phyloP scores from a whole-genome alignment of 2,797 vertebrate species.

The Parauchenoglanis punctatus region DNA sequence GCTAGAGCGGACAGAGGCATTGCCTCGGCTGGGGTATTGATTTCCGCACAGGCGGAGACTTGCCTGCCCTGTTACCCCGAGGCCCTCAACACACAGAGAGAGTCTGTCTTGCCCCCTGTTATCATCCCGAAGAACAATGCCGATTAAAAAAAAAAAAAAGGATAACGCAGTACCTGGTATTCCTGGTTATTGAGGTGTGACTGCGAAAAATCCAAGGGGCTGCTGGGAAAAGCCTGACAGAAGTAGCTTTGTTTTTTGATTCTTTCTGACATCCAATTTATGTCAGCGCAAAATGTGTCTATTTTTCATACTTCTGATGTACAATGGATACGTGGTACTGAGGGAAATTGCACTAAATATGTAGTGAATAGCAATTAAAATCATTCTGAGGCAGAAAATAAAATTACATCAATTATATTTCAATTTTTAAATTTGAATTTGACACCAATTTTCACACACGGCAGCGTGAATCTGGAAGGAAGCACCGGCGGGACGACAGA shows the following conservation, averaged over 20 bases:
- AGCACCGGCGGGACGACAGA: too few species aligned
- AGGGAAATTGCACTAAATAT: neutral
- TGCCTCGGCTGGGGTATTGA: slow-evolving; percentile 32
- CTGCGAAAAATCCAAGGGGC: neutral
- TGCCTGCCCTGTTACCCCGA: slow-evolving; percentile 25
- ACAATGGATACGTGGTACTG: neutral
- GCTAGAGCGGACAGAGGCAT: neutral
- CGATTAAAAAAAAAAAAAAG: neutral
- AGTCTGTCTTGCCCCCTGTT: slow-evolving; percentile 19
- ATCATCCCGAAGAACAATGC: slow-evolving; percentile 29
- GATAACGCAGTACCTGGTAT: neutral
- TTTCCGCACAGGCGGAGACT: slow-evolving; percentile 21
- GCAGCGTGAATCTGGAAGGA: too few species aligned
- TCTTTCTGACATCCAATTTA: neutral
- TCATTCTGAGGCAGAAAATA: neutral
- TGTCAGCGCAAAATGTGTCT: neutral
- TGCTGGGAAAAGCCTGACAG: neutral
- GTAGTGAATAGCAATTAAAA: neutral
- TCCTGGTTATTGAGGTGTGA: neutral
- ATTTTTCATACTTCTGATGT: neutral
- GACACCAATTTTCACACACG: neutral
- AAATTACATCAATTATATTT: neutral
- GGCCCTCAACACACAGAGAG: neutral
- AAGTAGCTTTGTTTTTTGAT: neutral
- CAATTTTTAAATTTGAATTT: neutral